Conservation (phyloP, 2,888 invertebrate species). For the Troglohyphantes excavatus region DNA sequence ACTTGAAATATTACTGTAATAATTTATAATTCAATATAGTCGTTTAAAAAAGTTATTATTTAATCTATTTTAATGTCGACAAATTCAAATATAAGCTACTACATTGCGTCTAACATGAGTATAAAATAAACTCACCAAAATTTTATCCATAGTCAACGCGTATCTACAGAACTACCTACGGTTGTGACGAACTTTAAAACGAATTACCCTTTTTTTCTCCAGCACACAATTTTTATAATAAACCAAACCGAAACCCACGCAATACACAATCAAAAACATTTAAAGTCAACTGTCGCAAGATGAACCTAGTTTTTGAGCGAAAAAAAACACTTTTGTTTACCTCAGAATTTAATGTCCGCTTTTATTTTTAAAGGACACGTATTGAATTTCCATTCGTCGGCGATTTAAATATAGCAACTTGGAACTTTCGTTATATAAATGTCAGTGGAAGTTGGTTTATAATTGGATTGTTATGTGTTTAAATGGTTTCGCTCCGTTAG, state of each 20-base stretch:
- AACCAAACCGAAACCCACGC: not conserved
- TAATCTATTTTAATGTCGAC: no score
- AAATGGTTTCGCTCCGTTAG: not conserved
- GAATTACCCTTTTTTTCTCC: not conserved
- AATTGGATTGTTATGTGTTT: not conserved
- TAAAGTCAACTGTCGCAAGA: not conserved
- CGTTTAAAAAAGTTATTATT: no score
- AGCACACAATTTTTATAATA: not conserved
- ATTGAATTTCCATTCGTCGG: no score
- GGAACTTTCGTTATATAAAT: not conserved
- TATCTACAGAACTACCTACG: not conserved
- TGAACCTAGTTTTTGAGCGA: not conserved
- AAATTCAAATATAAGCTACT: no score
- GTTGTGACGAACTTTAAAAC: not conserved
- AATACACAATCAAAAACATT: not conserved
- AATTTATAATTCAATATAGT: no score
- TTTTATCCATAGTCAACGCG: not conserved
- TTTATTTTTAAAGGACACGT: no score
- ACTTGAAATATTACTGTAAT: no score
- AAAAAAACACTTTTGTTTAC: not conserved
- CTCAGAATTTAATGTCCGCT: no score
- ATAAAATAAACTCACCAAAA: conserved; percentile 24
- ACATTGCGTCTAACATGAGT: no score
- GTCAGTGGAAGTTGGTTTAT: not conserved
- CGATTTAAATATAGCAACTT: not conserved